A percentile compares a stretch with the other conserved stretches of the same genome.
phyloP scores from a whole-genome alignment of 2,113 vertebrate species.

The Sceloporus undulatus region DNA sequence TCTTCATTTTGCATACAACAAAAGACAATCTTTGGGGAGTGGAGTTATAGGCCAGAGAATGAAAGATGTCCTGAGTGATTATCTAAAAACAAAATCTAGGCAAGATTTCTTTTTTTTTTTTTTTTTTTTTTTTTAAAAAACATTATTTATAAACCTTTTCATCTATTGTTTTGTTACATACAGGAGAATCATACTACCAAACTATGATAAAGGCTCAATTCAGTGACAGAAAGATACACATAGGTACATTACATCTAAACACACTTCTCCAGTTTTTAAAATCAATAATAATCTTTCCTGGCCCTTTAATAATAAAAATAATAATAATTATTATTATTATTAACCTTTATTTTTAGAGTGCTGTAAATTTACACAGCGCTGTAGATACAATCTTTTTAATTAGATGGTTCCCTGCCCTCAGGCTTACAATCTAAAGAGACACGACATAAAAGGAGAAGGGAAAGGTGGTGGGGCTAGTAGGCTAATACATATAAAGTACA shows the following conservation, averaged over 20 bases:
- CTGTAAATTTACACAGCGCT: too few relatives aligned
- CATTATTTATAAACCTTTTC: neutral
- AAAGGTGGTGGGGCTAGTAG: too few relatives aligned
- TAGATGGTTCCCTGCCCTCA: too few relatives aligned
- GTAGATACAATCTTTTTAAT: too few relatives aligned
- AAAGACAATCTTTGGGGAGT: neutral
- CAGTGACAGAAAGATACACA: slow-evolving; percentile 29
- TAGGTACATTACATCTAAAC: slow-evolving; percentile 34
- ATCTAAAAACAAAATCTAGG: neutral
- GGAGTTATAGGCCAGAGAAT: neutral
- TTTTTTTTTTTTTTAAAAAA: neutral
- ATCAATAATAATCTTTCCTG: slow-evolving; percentile 32
- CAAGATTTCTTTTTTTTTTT: neutral
- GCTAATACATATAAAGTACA: too few relatives aligned
- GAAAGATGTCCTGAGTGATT: neutral
- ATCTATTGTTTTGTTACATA: neutral
- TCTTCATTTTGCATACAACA: too few relatives aligned
- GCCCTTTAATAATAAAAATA: too few relatives aligned
- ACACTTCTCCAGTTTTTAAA: slow-evolving; percentile 30
- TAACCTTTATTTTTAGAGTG: too few relatives aligned
- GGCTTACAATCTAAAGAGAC: too few relatives aligned
- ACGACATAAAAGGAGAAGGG: too few relatives aligned
- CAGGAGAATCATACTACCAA: neutral
- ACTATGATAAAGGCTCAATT: slow-evolving; percentile 35
- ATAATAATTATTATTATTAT: too few relatives aligned